phyloP scores from a whole-genome alignment of 2,888 invertebrate genomes.

The Napeogenes sylphis region DNA sequence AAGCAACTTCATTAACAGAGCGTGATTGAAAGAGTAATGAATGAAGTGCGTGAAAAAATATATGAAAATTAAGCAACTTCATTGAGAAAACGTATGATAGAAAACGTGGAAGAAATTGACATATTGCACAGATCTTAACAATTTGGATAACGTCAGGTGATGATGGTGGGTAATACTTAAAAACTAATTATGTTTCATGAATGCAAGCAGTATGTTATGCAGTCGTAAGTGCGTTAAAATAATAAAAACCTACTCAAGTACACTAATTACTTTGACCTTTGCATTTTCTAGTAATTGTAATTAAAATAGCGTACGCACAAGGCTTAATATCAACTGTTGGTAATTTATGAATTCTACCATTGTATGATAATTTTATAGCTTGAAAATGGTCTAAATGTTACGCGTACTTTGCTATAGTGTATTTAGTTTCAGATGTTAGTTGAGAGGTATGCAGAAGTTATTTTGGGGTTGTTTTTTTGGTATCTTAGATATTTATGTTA shows the following conservation, averaged over 20 bases:
- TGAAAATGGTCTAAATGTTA: slow-evolving; percentile 18
- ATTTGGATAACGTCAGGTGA: too few species aligned
- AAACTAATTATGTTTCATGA: too few species aligned
- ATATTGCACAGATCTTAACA: too few species aligned
- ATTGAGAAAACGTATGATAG: too few species aligned
- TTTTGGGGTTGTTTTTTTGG: not conserved
- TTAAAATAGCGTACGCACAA: slow-evolving; percentile 49
- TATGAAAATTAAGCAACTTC: too few species aligned
- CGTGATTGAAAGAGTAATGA: too few species aligned
- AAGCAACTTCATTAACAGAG: too few species aligned
- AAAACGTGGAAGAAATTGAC: too few species aligned
- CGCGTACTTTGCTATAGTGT: slow-evolving; percentile 4
- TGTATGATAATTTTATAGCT: slow-evolving; percentile 32
- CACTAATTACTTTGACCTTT: slow-evolving; percentile 67
- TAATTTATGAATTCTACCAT: slow-evolving; percentile 31
- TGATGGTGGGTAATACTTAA: too few species aligned
- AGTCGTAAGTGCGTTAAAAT: slow-evolving; percentile 25
- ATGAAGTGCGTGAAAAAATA: too few species aligned
- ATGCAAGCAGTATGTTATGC: not conserved
- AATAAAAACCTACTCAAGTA: slow-evolving; percentile 27
- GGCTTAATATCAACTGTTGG: slow-evolving; percentile 39
- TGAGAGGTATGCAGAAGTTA: not conserved
- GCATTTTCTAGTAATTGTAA: slow-evolving; percentile 53
- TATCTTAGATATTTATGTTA: not conserved
- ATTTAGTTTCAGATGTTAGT: slow-evolving; percentile 1